Evolutionary conservation across 53 echinoderm and acorn worm species (phyloP), one percentile per base, ranked within the genome.

Genomic region (Stichopus horrens): DNA sequence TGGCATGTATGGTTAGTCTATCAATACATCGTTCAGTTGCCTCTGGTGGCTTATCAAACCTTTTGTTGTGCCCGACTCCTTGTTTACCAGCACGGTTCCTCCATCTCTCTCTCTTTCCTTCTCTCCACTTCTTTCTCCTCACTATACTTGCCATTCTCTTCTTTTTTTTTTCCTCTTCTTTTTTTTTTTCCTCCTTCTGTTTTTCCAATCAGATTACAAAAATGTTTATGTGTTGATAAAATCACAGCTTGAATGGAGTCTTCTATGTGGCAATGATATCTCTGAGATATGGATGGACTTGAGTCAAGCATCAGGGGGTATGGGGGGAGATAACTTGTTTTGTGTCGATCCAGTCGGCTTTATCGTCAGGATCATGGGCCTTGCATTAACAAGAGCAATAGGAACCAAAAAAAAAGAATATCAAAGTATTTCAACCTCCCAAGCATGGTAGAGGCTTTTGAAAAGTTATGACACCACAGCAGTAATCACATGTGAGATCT

Each of bases 211-310:
- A 81, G 81, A 81, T 81, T 57, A 81, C 81, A 81, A 81, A 71
- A 81, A 81, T 81, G 81, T 81, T 81, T 81, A 56, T 81, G 81
- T 81, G 57, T 81, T 81, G 81, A 81, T 81, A 81, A 81, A 81
- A 81, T 81, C 81, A 81, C 81, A 81, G 81, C 81, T 81, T 81
- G 81, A 81, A 16, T 81, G 56, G n/a, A 81, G 54, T 57, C 58
- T 81, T 81, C 57, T 81, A 81, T 81, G 81, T 81, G 56, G 21
- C 19, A 81, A 58, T 20, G 57, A 56, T 58, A 81, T 81, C 81
- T 81, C 81, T 54, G 71, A 71, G 71, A 20, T 71, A 71, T 16
- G 71, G 19, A 13, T 71, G 6, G 76, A 52, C 53, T 76, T 76
- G 76, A 76, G 11, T 55, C 57, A 81, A 57, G 81, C 56, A 81